Percentiles rank a stretch among this genome's conserved stretches.
Conservation (phyloP, 2,888 invertebrate genomes). For the Pandemis cinnamomeana region DNA sequence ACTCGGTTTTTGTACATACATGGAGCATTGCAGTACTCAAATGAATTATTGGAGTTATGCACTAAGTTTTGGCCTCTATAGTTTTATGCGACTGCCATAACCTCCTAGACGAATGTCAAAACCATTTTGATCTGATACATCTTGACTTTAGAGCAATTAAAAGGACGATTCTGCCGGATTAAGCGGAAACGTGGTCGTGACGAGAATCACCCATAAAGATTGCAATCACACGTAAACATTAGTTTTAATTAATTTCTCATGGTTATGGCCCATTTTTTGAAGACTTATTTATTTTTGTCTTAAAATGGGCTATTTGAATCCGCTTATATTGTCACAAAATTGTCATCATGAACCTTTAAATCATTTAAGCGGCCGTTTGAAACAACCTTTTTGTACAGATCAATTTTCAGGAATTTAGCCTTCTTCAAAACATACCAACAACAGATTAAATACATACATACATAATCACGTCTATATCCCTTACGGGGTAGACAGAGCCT, state of each 20-base stretch:
- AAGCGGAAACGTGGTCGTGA: conserved; percentile 58
- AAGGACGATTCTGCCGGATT: conserved; percentile 50
- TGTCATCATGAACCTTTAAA: background rate
- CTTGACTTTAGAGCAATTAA: conserved; percentile 43
- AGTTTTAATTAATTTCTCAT: conserved; percentile 28
- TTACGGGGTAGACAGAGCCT: too few species aligned
- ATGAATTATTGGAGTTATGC: background rate
- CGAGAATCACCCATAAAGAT: conserved; percentile 61
- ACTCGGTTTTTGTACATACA: background rate
- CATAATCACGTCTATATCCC: too few species aligned
- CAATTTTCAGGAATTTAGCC: too few species aligned
- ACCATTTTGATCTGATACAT: conserved; percentile 37
- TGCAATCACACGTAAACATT: conserved; percentile 51
- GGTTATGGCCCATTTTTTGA: conserved; percentile 16
- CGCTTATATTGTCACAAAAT: background rate
- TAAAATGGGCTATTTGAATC: background rate
- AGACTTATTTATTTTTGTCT: background rate
- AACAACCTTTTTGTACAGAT: background rate
- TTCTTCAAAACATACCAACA: too few species aligned
- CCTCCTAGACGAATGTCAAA: conserved; percentile 31
- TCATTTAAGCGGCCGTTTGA: background rate
- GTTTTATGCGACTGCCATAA: conserved; percentile 11
- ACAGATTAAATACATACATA: too few species aligned
- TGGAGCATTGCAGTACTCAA: background rate
- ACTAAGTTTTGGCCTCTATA: background rate